Conservation (phyloP, 2,797 vertebrate species). For the Chromis chromis region DNA sequence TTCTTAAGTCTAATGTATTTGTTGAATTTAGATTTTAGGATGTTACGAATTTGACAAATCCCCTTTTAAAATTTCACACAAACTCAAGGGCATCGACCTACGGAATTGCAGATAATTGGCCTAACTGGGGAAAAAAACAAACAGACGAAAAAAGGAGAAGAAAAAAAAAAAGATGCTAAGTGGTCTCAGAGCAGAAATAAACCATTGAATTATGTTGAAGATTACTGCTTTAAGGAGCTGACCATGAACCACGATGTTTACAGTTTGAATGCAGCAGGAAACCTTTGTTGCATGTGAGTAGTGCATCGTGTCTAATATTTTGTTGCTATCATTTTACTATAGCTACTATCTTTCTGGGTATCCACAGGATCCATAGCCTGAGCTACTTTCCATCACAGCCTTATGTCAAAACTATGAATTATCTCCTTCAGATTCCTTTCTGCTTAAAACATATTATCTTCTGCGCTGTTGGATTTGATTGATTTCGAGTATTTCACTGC, state of each 20-base stretch:
- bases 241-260: too few relatives aligned
- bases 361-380: neutral
- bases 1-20: neutral
- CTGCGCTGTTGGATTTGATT: conserved; percentile 1
- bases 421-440: neutral
- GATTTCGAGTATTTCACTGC: neutral
- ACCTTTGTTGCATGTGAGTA: too few relatives aligned
- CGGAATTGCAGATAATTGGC: neutral
- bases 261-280: too few relatives aligned
- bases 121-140: neutral
- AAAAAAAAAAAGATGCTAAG: neutral
- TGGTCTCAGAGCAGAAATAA: neutral
- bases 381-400: neutral
- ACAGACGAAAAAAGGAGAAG: neutral
- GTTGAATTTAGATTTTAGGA: neutral
- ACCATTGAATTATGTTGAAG: too few relatives aligned
- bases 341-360: too few relatives aligned
- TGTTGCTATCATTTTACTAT: too few relatives aligned
- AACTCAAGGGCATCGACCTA: neutral
- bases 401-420: neutral
- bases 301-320: too few relatives aligned
- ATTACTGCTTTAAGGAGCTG: too few relatives aligned
- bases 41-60: neutral
- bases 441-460: neutral
- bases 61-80: neutral